Conservation (phyloP, 2,113 vertebrate genomes). For the Erinaceus europaeus region DNA sequence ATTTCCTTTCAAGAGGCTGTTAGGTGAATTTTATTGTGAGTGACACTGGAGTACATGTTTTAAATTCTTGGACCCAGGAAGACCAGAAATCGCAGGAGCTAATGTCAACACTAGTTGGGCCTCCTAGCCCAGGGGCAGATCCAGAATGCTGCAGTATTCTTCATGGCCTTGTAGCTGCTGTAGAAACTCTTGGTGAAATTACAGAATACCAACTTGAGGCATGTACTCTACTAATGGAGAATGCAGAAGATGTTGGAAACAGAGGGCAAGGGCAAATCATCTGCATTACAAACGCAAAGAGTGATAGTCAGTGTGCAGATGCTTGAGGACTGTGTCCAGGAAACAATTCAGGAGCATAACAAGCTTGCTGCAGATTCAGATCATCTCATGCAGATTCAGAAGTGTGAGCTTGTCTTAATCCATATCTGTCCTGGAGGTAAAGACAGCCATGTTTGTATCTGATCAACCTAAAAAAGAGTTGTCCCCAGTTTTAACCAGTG, state of each 20-base stretch:
- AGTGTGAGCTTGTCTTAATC: conserved; percentile 96
- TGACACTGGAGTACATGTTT: no score
- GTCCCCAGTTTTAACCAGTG: conserved; percentile 90
- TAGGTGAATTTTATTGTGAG: no score
- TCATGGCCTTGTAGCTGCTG: conserved; percentile 94
- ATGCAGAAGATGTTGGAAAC: conserved; percentile 94
- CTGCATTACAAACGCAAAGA: conserved; percentile 97
- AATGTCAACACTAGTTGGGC: conserved; percentile 95
- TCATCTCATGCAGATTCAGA: conserved; percentile 98
- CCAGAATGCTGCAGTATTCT: conserved; percentile 98
- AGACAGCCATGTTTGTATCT: conserved; percentile 95
- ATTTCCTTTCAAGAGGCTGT: no score
- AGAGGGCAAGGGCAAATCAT: conserved; percentile 95
- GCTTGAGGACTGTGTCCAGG: conserved; percentile 97
- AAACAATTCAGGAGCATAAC: conserved; percentile 97
- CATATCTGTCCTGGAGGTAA: conserved; percentile 97
- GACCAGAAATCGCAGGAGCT: no score
- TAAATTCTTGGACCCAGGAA: no score
- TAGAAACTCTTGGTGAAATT: conserved; percentile 95
- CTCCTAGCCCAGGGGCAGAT: conserved; percentile 94
- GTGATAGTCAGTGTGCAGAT: conserved; percentile 98
- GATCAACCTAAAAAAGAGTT: conserved; percentile 96
- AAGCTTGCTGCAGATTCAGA: conserved; percentile 97
- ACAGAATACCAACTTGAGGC: conserved; percentile 95
- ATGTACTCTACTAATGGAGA: conserved; percentile 92